A percentile compares a stretch with the other conserved stretches of the same genome.
These are phyloP conservation scores for Loxodonta africana DNA, from an alignment of 2,113 vertebrate species.

Conservation along the genomic window DNA sequence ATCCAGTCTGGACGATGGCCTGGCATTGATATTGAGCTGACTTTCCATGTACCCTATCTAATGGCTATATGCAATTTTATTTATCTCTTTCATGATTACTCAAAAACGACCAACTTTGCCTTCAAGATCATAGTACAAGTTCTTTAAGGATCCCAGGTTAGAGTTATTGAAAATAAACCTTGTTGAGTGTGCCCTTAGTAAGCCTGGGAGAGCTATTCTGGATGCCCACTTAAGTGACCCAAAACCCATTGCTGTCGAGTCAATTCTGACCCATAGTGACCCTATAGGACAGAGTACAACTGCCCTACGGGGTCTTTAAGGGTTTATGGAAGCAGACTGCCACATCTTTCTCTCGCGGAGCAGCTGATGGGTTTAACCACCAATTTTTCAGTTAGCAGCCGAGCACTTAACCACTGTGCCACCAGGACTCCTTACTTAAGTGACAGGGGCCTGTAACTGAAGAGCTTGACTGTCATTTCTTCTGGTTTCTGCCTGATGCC, in stretches of 20 bases:
- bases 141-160: neutral
- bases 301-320: no score
- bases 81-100: neutral
- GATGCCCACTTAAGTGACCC: no score
- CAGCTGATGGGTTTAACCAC: no score
- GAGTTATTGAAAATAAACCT: neutral
- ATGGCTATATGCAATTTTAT: neutral
- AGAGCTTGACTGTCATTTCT: neutral
- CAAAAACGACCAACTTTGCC: neutral
- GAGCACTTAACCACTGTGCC: no score
- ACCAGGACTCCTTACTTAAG: no score
- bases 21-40: neutral
- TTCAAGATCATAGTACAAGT: neutral
- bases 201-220: neutral
- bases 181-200: neutral
- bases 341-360: no score
- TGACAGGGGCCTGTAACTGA: neutral
- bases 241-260: no score
- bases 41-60: neutral
- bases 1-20: neutral
- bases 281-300: no score
- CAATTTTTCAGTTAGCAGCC: no score
- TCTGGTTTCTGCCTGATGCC: neutral
- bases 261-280: no score
- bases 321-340: no score